Percentiles rank a stretch among this genome's conserved stretches.
Evolutionary conservation across 53 echinoderm and acorn worm species (phyloP).

Genomic region (Echinometra lucunter): DNA sequence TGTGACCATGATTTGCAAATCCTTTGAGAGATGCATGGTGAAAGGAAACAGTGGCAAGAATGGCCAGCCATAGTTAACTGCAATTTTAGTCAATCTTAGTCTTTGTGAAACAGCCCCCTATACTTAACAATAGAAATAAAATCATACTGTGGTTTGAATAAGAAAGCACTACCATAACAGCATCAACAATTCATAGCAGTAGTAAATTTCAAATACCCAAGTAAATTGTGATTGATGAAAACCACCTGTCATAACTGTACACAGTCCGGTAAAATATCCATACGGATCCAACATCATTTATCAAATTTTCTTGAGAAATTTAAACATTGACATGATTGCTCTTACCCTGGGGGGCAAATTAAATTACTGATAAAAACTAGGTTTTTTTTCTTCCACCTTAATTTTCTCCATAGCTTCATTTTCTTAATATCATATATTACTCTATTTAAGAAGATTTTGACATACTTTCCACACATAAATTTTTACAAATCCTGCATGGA

Average conservation of each 20-base stretch:
- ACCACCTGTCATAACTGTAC: not conserved
- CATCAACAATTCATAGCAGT: not conserved
- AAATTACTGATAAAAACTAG: not conserved
- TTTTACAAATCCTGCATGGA: no score
- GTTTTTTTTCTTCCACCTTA: not conserved
- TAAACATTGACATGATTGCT: not conserved
- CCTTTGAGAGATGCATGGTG: no score
- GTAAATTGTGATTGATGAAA: not conserved
- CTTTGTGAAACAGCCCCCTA: no score
- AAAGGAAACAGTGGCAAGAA: no score
- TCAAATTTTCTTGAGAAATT: not conserved
- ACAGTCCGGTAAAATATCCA: not conserved
- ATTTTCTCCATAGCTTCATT: no score
- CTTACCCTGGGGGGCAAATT: not conserved
- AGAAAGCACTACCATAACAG: not conserved
- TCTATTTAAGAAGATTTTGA: not conserved
- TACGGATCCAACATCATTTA: not conserved
- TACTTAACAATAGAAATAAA: not conserved
- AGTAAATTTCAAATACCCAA: not conserved
- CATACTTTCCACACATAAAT: not conserved
- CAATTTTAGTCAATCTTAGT: no score
- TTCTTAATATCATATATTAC: not conserved
- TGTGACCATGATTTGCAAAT: no score
- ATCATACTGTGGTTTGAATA: not conserved
- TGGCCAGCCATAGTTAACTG: no score